Conservation (phyloP, 2,888 invertebrate species). For the Fabriciana adippe region DNA sequence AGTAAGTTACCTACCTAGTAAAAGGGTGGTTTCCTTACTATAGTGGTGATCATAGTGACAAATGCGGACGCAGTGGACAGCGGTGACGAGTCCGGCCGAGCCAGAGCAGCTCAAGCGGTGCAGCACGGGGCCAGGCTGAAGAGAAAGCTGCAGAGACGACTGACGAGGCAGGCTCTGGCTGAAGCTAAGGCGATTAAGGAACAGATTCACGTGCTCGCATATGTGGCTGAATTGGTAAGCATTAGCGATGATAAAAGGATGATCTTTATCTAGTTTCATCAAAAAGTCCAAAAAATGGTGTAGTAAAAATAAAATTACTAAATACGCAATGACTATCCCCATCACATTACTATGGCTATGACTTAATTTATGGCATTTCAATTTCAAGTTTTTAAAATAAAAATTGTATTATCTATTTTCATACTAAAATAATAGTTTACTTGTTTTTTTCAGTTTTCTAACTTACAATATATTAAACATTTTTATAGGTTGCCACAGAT, state of each 20-base stretch:
- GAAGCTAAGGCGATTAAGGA: slow-evolving; percentile 91
- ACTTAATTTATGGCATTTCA: too few species aligned
- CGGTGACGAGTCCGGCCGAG: slow-evolving; percentile 63
- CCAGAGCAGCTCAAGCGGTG: slow-evolving; percentile 88
- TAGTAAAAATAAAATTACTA: too few species aligned
- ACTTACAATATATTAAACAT: background rate
- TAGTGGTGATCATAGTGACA: slow-evolving; percentile 77
- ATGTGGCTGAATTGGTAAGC: slow-evolving; percentile 89
- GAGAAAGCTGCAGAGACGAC: slow-evolving; percentile 87
- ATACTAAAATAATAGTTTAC: too few species aligned
- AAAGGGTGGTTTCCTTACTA: slow-evolving; percentile 38
- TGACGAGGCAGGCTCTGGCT: slow-evolving; percentile 89
- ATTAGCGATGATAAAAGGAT: too few species aligned
- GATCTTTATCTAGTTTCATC: too few species aligned
- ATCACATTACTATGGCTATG: too few species aligned
- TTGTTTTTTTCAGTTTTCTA: background rate
- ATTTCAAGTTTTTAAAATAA: too few species aligned
- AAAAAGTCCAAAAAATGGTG: too few species aligned
- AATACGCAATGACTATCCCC: too few species aligned
- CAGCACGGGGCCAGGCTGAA: slow-evolving; percentile 90
- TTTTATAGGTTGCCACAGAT: slow-evolving; percentile 87
- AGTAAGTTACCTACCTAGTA: background rate
- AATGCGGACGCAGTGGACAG: slow-evolving; percentile 58
- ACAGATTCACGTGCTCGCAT: slow-evolving; percentile 89
- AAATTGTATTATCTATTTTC: too few species aligned